Base-by-base conservation (phyloP, 2,113 vertebrate species). In the Lethenteron reissneri region DNA sequence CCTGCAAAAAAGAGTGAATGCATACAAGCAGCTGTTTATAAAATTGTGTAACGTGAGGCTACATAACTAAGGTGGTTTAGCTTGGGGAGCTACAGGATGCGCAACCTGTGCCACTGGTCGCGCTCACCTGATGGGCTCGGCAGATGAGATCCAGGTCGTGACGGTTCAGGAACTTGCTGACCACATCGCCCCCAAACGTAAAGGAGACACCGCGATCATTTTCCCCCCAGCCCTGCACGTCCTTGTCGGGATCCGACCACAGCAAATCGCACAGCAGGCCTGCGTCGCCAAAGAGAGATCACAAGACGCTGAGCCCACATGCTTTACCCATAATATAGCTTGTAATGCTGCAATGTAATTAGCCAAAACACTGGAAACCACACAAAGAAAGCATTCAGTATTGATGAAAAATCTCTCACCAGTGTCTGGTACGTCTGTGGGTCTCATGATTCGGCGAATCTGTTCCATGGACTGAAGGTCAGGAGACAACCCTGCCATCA, bases 391-490 rank as follows among this genome's bases (percentile, higher is more conserved):
- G 41, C 41, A 41, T 41, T 41, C 41, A 41, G 41, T 41, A 5
- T 41, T 7, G 41, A 41, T 41, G 73, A 72, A 10, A 56, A 62
- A 71, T 58, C 70, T 73, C 76, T 76, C 58, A 90, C 90, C 90
- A 82, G 89, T 92, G 80, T 97, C 94, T 0, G 94, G 94, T 3
- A 97, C 94, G 17, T 97, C 94, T 4, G 94, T 97, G 75, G 94
- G 94, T 41, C 94, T 86, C 94, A 97, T 97, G 79, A 97, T 94
- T 77, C 91, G 85, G 72, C 91, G 83, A 77, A 97, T 97, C 82
- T 97, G 94, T 79, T 97, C 92, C 94, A 97, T 97, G 7, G 92
- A 97, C 81, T 96, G 94, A 71, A 97, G 91, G 82, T 97, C 94
- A 76, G 94, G 94, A 73, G 94, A 97, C 79, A 97, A 85, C 70